Evolutionary conservation across 2,888 invertebrate species (phyloP).

Genomic region (Hydropsyche betteni): DNA sequence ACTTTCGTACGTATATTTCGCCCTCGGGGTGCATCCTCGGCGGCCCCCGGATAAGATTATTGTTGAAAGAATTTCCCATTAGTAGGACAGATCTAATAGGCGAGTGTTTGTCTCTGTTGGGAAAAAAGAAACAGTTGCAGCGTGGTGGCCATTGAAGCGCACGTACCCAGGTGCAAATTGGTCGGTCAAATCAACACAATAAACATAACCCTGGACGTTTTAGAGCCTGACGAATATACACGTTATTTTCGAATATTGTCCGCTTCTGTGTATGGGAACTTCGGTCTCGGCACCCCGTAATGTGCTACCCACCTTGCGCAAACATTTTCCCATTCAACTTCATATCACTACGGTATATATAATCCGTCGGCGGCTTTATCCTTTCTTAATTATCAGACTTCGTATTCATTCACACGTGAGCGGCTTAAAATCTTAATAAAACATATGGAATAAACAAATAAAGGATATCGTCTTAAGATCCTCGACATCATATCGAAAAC

Average conservation of each 20-base stretch:
- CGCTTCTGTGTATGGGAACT: conserved; percentile 16
- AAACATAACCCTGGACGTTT: conserved; percentile 38
- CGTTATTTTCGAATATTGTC: too few species aligned
- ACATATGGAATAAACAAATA: background rate
- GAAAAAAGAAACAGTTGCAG: conserved; percentile 38
- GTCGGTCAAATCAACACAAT: conserved; percentile 47
- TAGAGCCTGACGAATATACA: conserved; percentile 21
- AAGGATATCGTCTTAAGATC: too few species aligned
- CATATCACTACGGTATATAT: background rate
- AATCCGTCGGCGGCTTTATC: conserved; percentile 8
- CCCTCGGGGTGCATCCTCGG: background rate
- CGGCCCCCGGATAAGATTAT: conserved; percentile 34
- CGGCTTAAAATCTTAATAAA: background rate
- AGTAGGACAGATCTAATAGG: conserved; percentile 49
- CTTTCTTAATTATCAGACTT: conserved; percentile 24
- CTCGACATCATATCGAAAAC: too few species aligned
- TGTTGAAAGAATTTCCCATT: conserved; percentile 47
- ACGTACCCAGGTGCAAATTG: conserved; percentile 49
- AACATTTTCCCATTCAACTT: conserved; percentile 8
- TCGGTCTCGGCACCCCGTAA: background rate
- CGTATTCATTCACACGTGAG: conserved; percentile 20
- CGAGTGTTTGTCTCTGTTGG: conserved; percentile 45
- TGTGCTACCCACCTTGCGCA: conserved; percentile 7
- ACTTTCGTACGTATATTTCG: conserved; percentile 3
- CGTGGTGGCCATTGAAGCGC: conserved; percentile 32